Evolutionary conservation across 2,797 vertebrate genomes (phyloP), one percentile per base, ranked within the genome.

Genomic region (Coccyzus lansbergi): DNA sequence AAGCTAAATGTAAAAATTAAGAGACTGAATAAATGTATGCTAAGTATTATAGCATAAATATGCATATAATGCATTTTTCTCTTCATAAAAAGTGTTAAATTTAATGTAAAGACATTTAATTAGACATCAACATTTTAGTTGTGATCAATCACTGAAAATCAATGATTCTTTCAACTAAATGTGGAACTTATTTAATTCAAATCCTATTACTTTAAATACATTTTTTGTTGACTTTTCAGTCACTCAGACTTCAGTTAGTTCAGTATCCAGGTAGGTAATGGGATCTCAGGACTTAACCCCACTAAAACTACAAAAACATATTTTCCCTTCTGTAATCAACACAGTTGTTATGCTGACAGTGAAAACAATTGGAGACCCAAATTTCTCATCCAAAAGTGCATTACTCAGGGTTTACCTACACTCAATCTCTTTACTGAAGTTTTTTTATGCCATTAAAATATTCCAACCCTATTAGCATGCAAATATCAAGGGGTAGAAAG

Each of bases 1-100:
- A 86, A 92, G 88, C 70, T 86, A 93, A 95, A 92, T 84, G 92
- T 70, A 96, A 96, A 96, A 96, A 95, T 96, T 93, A 94, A 95
- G 91, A 83, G 51, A 85, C 87, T 95, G 95, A 94, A 96, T 95
- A 96, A 96, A 95, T 95, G 76, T 92, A 88, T 91, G 90, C 51
- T 90, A 96, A 96, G 69, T 95, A 92, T 95, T 80, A 83, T 51
- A 69, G 60, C 85, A 96, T 94, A 96, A 93, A 96, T 94, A 96
- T 79, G 86, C 93, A 93, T 88, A 96, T 94, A 96, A 96, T 94
- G 60, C 75, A 77, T 90, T 82, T 84, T 88, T 51, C 15, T 60
- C 34, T 81, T 72, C 63, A 18, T n/a, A 79, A 69, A 71, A 93
- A 55, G 38, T 56, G 86, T 70, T 94, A 79, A 24, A 69, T 83